Evolutionary conservation across 2,888 invertebrate species (phyloP).

Genomic region (Macaria liturata): DNA sequence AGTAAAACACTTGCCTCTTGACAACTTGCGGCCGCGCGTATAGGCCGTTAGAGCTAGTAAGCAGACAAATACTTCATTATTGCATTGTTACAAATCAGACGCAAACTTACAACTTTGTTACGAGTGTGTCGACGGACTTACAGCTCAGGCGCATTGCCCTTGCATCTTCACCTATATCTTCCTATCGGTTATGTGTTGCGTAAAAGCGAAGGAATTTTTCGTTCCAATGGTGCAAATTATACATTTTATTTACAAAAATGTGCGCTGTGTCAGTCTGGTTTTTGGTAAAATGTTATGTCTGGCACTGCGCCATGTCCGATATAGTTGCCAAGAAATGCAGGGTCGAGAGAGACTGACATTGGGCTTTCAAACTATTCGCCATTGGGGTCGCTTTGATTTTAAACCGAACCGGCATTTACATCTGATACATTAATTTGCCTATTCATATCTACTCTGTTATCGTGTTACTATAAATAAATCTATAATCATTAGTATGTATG

Average conservation of each 20-base stretch:
- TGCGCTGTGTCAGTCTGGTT: conserved; percentile 41
- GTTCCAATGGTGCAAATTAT: conserved; percentile 32
- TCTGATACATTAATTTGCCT: conserved; percentile 7
- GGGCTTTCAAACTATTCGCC: conserved; percentile 33
- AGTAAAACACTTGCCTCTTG: conserved; percentile 84
- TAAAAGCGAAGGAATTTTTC: conserved; percentile 35
- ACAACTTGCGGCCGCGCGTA: conserved; percentile 81
- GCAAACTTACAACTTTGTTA: conserved; percentile 5
- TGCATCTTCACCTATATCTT: conserved; percentile 5
- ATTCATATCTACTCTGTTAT: too few relatives aligned
- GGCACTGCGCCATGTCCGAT: conserved; percentile 72
- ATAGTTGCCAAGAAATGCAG: conserved; percentile 71
- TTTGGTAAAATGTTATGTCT: conserved; percentile 57
- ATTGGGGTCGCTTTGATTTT: conserved; percentile 25
- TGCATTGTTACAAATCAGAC: conserved; percentile 30
- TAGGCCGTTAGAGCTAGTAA: conserved; percentile 81
- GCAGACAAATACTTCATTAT: conserved; percentile 71
- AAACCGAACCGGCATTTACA: conserved; percentile 2
- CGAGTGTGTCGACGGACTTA: background rate
- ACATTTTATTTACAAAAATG: conserved; percentile 49
- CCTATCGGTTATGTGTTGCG: conserved; percentile 31
- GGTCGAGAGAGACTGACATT: conserved; percentile 57
- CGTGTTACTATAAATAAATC: too few relatives aligned
- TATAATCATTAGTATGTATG: too few relatives aligned
- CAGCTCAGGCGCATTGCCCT: conserved; percentile 3